phyloP scores from a whole-genome alignment of 2,113 vertebrate species.

The Aplodontia rufa region DNA sequence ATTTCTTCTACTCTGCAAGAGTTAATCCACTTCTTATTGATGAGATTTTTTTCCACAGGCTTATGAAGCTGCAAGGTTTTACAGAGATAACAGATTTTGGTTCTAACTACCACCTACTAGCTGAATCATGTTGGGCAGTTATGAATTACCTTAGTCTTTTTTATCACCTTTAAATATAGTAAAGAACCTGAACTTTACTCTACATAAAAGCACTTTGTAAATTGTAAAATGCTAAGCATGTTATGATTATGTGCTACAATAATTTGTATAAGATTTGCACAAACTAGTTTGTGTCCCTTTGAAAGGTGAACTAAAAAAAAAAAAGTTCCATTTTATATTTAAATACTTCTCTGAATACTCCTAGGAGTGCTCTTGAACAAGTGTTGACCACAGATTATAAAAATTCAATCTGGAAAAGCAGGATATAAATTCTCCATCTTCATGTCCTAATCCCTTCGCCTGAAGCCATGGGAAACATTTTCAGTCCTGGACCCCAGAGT shows the following conservation, averaged over 20 bases:
- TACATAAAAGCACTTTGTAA: background rate
- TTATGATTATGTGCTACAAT: background rate
- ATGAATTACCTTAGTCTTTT: background rate
- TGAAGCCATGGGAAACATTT: background rate
- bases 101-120: background rate
- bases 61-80: background rate
- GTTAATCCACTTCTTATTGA: slow-evolving; percentile 5
- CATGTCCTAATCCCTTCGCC: background rate
- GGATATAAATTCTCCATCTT: background rate
- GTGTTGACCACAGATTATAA: background rate
- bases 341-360: background rate
- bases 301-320: background rate
- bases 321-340: background rate
- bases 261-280: background rate
- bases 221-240: background rate
- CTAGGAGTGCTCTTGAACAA: background rate
- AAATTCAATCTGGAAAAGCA: background rate
- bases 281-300: background rate
- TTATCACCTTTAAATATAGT: background rate
- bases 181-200: background rate
- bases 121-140: background rate
- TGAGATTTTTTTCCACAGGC: background rate
- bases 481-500: background rate
- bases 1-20: slow-evolving; percentile 5
- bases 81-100: background rate